Evolutionary conservation across 2,888 invertebrate genomes (phyloP).

Genomic region (Tetragonisca angustula): DNA sequence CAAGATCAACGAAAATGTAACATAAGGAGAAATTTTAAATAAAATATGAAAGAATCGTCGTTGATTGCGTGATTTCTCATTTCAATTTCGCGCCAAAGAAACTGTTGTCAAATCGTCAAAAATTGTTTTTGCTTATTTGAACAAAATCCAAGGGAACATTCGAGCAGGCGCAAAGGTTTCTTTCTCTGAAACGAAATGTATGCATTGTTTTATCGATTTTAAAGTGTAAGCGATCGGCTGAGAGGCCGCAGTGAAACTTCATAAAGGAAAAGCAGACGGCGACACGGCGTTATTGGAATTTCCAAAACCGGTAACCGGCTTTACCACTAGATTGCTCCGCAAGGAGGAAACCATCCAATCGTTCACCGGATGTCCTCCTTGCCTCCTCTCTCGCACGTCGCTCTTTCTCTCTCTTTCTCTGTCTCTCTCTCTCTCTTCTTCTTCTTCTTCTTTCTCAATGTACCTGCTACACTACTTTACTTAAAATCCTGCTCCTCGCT

Average conservation of each 20-base stretch:
- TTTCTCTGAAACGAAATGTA: not conserved
- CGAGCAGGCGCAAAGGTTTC: not conserved
- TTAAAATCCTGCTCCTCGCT: constrained; percentile 33
- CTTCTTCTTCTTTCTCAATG: constrained; percentile 56
- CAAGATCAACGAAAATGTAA: not conserved
- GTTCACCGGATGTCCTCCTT: constrained; percentile 82
- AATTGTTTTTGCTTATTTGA: not conserved
- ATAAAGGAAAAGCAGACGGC: constrained; percentile 56
- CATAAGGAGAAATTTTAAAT: not conserved
- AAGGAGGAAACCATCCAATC: constrained; percentile 83
- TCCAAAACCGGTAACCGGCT: constrained; percentile 82
- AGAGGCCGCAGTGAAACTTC: constrained; percentile 49
- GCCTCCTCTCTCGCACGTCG: constrained; percentile 59
- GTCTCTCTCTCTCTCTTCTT: constrained; percentile 54
- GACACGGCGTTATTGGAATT: constrained; percentile 75
- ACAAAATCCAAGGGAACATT: not conserved
- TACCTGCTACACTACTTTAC: constrained; percentile 33
- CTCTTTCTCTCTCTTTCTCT: constrained; percentile 49
- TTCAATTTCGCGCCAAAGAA: not conserved
- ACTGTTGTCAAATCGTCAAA: not conserved
- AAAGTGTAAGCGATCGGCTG: constrained; percentile 50
- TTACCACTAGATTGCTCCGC: constrained; percentile 83
- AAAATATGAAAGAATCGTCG: not conserved
- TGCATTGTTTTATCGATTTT: constrained; percentile 7
- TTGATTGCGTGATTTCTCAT: not conserved